Conservation (phyloP, 1,140 invertebrate genomes). For the Zaprionus vittiger region DNA sequence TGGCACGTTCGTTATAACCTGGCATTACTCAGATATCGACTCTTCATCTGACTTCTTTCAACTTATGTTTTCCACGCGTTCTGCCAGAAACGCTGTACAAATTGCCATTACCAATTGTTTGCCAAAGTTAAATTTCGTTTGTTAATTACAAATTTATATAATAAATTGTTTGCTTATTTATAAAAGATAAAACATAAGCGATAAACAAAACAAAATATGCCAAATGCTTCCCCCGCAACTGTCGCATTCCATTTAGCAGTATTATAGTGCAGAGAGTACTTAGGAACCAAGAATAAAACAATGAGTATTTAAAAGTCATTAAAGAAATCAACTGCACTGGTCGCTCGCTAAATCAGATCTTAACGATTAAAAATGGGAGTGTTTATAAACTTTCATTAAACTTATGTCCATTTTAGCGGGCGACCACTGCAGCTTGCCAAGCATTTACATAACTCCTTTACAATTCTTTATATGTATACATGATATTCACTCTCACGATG, state of each 20-base stretch:
- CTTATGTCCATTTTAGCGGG: neutral
- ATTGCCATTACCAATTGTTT: constrained; percentile 67
- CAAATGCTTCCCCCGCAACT: constrained; percentile 29
- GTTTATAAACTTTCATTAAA: neutral
- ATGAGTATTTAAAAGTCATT: constrained; percentile 19
- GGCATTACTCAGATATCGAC: too few species aligned
- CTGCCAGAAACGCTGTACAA: constrained; percentile 21
- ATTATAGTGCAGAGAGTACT: constrained; percentile 65
- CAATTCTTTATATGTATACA: constrained; percentile 35
- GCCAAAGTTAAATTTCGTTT: constrained; percentile 53
- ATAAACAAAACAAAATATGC: constrained; percentile 14
- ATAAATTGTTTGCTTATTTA: constrained; percentile 46
- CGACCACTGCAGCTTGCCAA: constrained; percentile 31
- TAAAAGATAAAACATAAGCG: constrained; percentile 50
- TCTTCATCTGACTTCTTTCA: constrained; percentile 1
- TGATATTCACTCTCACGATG: constrained; percentile 53
- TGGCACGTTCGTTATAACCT: too few species aligned
- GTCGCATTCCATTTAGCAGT: constrained; percentile 69
- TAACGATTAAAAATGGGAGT: constrained; percentile 1
- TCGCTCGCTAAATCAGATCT: constrained; percentile 21
- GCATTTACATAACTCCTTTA: constrained; percentile 58
- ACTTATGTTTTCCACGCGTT: constrained; percentile 5
- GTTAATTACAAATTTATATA: constrained; percentile 29
- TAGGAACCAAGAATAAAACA: constrained; percentile 36
- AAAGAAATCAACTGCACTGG: neutral